A percentile compares a stretch with the other conserved stretches of the same genome.
phyloP scores from a whole-genome alignment of 2,113 vertebrate species.

The Chloebia gouldiae region DNA sequence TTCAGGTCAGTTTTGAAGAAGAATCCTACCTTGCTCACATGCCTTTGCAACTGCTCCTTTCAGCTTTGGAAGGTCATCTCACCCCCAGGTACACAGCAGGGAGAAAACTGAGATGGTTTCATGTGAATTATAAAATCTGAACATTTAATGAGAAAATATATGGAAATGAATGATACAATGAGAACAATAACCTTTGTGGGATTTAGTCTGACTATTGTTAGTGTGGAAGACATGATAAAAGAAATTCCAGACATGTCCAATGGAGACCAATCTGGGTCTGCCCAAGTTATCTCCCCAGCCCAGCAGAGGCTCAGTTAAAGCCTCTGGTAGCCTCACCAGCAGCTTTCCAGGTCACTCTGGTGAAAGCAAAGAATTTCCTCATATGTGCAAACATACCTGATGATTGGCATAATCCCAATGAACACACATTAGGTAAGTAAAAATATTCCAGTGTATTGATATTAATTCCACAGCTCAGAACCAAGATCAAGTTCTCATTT shows the following conservation, averaged over 20 bases:
- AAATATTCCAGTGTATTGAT: slow-evolving; percentile 49
- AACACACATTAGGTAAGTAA: slow-evolving; percentile 61
- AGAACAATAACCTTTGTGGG: neutral
- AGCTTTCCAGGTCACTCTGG: slow-evolving; percentile 19
- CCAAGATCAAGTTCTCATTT: slow-evolving; percentile 51
- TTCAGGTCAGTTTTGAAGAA: neutral
- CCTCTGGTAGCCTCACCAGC: neutral
- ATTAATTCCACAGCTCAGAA: slow-evolving; percentile 48
- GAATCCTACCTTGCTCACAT: neutral
- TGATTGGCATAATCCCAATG: slow-evolving; percentile 2
- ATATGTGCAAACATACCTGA: slow-evolving; percentile 52
- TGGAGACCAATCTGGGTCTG: neutral
- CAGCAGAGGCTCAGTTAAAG: neutral
- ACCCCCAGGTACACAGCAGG: rapidly evolving
- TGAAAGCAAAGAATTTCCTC: slow-evolving; percentile 44
- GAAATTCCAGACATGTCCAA: neutral
- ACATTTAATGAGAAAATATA: neutral
- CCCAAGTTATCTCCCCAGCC: neutral
- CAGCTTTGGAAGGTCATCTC: neutral
- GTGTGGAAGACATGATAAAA: neutral
- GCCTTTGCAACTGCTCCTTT: neutral
- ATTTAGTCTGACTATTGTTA: neutral
- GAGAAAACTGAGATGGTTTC: neutral
- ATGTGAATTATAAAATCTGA: neutral
- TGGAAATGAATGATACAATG: neutral